Conservation (phyloP, 2,113 vertebrate genomes). For the Dermatemys mawii region DNA sequence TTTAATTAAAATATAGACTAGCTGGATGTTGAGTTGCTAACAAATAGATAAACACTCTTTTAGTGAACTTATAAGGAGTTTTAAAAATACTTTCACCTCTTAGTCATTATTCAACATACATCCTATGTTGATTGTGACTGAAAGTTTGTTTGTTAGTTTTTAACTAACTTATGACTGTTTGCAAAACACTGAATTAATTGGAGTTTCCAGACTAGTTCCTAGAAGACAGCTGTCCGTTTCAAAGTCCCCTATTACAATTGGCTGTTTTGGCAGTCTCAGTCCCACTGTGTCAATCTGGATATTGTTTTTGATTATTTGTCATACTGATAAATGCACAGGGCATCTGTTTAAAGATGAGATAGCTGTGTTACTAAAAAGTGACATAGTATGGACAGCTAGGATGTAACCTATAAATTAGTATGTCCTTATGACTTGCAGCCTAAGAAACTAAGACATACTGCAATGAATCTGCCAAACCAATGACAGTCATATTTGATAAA, state of each 20-base stretch:
- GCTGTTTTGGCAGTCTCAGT: not conserved
- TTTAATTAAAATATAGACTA: not conserved
- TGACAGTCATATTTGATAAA: not conserved
- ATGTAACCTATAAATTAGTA: not conserved
- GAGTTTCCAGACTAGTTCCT: not conserved
- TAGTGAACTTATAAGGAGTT: not conserved
- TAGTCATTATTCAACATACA: not conserved
- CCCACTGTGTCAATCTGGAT: not conserved
- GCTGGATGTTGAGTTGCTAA: not conserved
- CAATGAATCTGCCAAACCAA: not conserved
- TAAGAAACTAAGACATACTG: not conserved
- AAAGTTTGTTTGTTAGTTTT: not conserved
- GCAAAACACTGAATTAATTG: not conserved
- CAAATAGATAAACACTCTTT: not conserved
- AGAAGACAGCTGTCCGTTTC: fast-evolving
- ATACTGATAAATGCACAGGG: not conserved
- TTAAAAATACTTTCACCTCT: not conserved
- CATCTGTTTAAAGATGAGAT: not conserved
- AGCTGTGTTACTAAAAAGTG: not conserved
- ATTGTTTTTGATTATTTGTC: not conserved
- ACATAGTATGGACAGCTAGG: not conserved
- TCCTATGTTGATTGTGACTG: not conserved
- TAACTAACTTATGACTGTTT: not conserved
- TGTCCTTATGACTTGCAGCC: not conserved
- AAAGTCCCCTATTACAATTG: fast-evolving